Base-by-base conservation (phyloP, 2,797 vertebrate species). In the Coreius guichenoti region DNA sequence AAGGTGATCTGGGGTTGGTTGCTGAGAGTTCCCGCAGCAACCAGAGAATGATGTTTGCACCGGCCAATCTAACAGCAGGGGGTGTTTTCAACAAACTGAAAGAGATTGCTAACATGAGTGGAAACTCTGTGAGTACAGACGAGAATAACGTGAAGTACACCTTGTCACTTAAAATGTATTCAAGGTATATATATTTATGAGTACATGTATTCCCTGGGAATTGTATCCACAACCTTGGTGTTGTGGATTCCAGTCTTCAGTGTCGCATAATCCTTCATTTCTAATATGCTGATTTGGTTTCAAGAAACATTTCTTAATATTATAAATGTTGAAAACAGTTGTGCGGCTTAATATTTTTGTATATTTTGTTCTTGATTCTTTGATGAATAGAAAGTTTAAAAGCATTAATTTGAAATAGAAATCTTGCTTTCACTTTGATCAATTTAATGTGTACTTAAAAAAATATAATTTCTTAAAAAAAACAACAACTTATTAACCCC, bases 1-100 rank as follows among this genome's bases (percentile, higher is more conserved):
- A 94, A 74, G 97, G 97, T 0, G 97, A 98, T 29, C 81, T 98
- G 86, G 97, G 97, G 78, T 93, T 98, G 17, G 97, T 98, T 89
- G 97, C 97, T 0, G 97, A 98, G 93, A 97, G 93, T 88, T 97
- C 97, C 90, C 96, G 97, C 82, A 96, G 96, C 92, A 98, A 96
- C 88, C 97, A 98, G 91, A 94, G 96, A 78, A 97, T 93, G 81
- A 95, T 98, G 97, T 95, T 98, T 90, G 93, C 95, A 0, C 97
- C 97, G 0, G 96, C 96, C 5, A 95, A 92, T 5, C 96, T 98
- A 87, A 96, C 94, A 0, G 95, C 93, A 31, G 68, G 90, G 3
- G 95, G 95, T 8, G 97, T 98, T 87, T 96, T 97, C 86, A 85
- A 87, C 93, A 97, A 96, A 89, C 93, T 98, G 84, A 96, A 94